phyloP scores from a whole-genome alignment of 37 sponge, comb jelly and placozoan species.

The Halichondria panicea region DNA sequence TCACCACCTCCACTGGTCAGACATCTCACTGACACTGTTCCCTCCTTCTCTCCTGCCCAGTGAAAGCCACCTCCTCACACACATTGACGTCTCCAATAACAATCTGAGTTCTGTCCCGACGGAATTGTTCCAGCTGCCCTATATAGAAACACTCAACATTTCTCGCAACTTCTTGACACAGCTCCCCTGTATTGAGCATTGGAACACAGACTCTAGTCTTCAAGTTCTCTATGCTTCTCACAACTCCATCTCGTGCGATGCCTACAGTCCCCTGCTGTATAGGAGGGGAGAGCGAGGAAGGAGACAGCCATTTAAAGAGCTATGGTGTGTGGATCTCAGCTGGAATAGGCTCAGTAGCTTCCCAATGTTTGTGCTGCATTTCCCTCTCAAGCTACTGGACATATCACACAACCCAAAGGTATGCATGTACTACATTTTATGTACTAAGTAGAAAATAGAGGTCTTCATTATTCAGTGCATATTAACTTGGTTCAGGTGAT shows the following conservation, averaged over 20 bases:
- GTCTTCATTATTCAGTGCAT: too few species aligned
- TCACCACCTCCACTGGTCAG: slow-evolving; percentile 49
- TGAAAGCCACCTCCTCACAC: slow-evolving; percentile 1
- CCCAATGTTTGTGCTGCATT: slow-evolving; percentile 31
- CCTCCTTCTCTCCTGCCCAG: slow-evolving; percentile 19
- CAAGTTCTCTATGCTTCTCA: slow-evolving; percentile 55
- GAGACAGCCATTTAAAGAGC: neutral
- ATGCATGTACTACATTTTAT: neutral
- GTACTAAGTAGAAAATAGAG: neutral
- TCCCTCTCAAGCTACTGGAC: slow-evolving; percentile 38
- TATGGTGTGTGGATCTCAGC: slow-evolving; percentile 73
- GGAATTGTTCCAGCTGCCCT: slow-evolving; percentile 40
- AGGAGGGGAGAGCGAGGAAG: neutral
- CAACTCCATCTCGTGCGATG: slow-evolving; percentile 33
- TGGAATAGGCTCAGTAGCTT: slow-evolving; percentile 25
- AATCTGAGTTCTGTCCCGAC: slow-evolving; percentile 31
- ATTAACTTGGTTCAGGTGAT: slow-evolving; percentile 19
- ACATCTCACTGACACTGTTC: slow-evolving; percentile 49
- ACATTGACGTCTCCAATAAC: slow-evolving; percentile 68
- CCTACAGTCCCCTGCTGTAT: neutral
- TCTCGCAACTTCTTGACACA: slow-evolving; percentile 55
- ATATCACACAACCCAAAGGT: slow-evolving; percentile 46
- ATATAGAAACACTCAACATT: slow-evolving; percentile 54
- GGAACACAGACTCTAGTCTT: slow-evolving; percentile 19
- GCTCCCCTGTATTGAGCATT: slow-evolving; percentile 26